phyloP scores from a whole-genome alignment of 2,888 invertebrate species.

The Sinotaia quadrata region DNA sequence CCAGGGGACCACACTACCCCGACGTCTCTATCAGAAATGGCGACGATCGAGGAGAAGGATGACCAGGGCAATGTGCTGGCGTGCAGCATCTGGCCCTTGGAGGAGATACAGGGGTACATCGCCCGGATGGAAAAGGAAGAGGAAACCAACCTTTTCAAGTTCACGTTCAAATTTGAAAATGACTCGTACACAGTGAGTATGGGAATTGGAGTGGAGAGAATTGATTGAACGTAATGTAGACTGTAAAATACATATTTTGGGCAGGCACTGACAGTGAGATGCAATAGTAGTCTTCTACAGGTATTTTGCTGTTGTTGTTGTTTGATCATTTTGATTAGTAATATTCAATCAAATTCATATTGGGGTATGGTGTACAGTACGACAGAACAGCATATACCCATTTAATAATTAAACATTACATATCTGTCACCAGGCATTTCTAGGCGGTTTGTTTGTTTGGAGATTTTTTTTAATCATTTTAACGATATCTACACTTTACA shows the following conservation, averaged over 20 bases:
- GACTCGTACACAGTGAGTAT: slow-evolving; percentile 10
- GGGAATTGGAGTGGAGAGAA: no score
- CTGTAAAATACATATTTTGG: background rate
- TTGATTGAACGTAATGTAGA: background rate
- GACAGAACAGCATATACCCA: no score
- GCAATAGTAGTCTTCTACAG: no score
- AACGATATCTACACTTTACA: background rate
- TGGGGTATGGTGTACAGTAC: no score
- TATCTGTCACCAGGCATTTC: no score
- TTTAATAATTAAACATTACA: no score
- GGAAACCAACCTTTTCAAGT: slow-evolving; percentile 35
- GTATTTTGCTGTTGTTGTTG: no score
- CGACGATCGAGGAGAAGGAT: slow-evolving; percentile 4
- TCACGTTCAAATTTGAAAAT: slow-evolving; percentile 27
- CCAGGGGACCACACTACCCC: background rate
- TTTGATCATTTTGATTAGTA: no score
- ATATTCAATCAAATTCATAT: no score
- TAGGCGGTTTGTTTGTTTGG: no score
- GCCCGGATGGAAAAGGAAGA: slow-evolving; percentile 33
- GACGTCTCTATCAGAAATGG: background rate
- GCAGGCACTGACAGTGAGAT: no score
- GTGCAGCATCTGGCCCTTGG: slow-evolving; percentile 22
- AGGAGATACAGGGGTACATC: slow-evolving; percentile 27
- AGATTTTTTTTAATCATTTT: no score
- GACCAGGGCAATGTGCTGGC: background rate